Base-by-base conservation (phyloP, 2,888 invertebrate species). In the Xestia xanthographa region DNA sequence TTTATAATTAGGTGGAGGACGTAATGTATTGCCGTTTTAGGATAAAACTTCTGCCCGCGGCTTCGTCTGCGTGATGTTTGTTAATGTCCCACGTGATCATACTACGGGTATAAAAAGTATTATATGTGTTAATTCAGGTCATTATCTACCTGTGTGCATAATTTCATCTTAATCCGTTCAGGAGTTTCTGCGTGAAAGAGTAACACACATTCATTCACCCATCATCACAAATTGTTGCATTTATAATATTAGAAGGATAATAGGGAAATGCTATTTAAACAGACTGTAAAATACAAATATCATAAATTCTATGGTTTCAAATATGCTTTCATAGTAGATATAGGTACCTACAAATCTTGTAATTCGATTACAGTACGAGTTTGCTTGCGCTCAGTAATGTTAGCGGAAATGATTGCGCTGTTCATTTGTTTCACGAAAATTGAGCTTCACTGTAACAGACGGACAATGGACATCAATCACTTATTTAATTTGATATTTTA, bases 391-490 rank as follows among this genome's bases (percentile, higher is more conserved):
- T 45, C 20, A n/a, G 66, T 60, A 74, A 71, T 68, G 66, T 70
- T 87, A 60, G 86, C 87, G 88, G 76, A 87, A 83, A 88, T 77
- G 79, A 88, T 87, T 88, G 86, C 78, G 66, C 43, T 72, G 75
- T 62, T 75, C 77, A 81, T 76, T 75, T 81, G 72, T 82, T 80
- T 77, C 77, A 78, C 74, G 67, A 87, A 79, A 86, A 67, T 78
- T 60, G 70, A 60, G 29, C 77, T 71, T 69, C 14, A 69, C 26
- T 56, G 66, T 66, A 66, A 79, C 48, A 74, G 62, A 75, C 62
- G 68, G 62, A 87, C 83, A 85, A 86, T 87, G 73, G 78, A 68
- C 62, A 77, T 72, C 43, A 48, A 43, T 75, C 76, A 77, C 72
- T 82, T 84, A 72, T 73, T 65, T 80, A 73, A 72, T 78, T 73